Evolutionary conservation across 1,140 invertebrate genomes (phyloP), one percentile per base, ranked within the genome.

Genomic region (Mya arenaria): DNA sequence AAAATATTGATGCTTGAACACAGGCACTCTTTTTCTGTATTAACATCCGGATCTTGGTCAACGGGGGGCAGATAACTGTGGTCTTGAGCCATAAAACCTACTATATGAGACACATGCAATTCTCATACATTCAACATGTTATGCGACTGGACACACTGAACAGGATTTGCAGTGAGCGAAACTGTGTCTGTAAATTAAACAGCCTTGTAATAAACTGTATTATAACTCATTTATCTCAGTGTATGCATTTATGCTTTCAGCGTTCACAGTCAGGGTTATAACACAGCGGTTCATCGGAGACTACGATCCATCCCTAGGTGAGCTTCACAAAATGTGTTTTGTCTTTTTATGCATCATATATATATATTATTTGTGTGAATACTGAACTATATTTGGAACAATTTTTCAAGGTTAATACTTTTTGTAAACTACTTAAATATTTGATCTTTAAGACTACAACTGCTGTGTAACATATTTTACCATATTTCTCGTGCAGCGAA

Each of bases 201-300:
- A 44, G 41, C 19, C 10, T 44, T 52, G 48, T 1, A 52, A 1
- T n/a, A 52, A 52, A 4, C 2, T 52, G 10, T 52, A 23, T 23
- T 10, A 52, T 1, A 3, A 52, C 19, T 23, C 2, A 8, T n/a
- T 10, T n/a, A 52, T 1, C 25, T 10, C 19, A 52, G 25, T 10
- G 19, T 52, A 3, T n/a, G 2, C 25, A n/a, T 52, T 52, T 23
- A 80, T 17, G 48, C 23, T 85, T 85, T 74, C 86, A 86, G 86
- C 86, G 15, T 55, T 97, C 91, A 96, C 96, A 13, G 96, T 97
- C 19, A 93, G 96, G 86, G 97, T 96, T 87, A 95, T 97, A 36
- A 97, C 96, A 8, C 94, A 94, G 36, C 94, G 96, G n/a, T 97
- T 96, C 89, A 97, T 97, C 81, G 96, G 96, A 32, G 96, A 97